Conservation (phyloP, 2,888 invertebrate genomes). For the Stegophylla sp. region DNA sequence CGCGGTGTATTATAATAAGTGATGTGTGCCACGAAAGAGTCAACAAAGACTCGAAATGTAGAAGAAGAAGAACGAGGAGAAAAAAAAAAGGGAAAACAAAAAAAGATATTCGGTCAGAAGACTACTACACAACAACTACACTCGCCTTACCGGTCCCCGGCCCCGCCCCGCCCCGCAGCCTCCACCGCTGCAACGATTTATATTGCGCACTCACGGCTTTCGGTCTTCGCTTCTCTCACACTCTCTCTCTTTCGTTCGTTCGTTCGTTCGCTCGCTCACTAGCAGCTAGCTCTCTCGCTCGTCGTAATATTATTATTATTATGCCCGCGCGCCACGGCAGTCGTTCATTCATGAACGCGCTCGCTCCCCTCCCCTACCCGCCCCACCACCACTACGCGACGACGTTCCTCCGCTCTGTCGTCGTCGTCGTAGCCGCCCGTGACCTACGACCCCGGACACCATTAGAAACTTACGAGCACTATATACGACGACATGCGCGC, state of each 20-base stretch:
- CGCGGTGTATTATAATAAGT: too few relatives aligned
- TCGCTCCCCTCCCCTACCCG: neutral
- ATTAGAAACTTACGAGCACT: constrained; percentile 48
- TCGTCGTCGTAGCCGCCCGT: constrained; percentile 40
- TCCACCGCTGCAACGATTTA: neutral
- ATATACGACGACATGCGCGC: constrained; percentile 33
- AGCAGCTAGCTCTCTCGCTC: too few relatives aligned
- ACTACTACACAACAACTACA: neutral
- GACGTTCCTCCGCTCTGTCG: neutral
- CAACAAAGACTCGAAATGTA: neutral
- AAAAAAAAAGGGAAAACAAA: neutral
- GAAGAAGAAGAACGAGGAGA: neutral
- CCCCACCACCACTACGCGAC: neutral
- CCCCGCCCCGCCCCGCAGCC: neutral
- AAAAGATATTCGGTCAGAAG: constrained; percentile 1
- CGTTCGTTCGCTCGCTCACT: too few relatives aligned
- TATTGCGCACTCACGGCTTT: neutral
- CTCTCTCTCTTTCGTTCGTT: too few relatives aligned
- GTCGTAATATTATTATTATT: too few relatives aligned
- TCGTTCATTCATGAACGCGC: too few relatives aligned
- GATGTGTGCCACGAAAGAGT: too few relatives aligned
- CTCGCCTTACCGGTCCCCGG: neutral
- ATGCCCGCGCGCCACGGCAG: too few relatives aligned
- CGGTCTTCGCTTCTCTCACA: too few relatives aligned
- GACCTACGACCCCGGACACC: constrained; percentile 57